A percentile compares a stretch with the other conserved stretches of the same genome.
Evolutionary conservation across 2,797 vertebrate genomes (phyloP).

Genomic region (Pelochelys cantorii): DNA sequence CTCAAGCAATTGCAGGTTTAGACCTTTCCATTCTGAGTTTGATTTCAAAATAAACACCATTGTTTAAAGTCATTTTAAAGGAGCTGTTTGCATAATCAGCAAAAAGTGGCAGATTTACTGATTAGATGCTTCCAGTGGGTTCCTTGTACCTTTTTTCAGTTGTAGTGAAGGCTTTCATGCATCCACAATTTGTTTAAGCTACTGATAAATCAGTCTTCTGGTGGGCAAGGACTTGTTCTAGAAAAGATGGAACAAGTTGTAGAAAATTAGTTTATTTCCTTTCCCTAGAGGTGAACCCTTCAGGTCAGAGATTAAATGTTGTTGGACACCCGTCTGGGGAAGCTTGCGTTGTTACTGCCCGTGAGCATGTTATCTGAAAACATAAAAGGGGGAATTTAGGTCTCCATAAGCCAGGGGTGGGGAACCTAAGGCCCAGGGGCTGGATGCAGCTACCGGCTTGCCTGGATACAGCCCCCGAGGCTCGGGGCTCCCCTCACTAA

Average conservation of each 20-base stretch:
- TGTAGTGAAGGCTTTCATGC: neutral
- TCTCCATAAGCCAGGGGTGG: neutral
- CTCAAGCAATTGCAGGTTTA: neutral
- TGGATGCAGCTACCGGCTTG: no score
- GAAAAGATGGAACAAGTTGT: rapidly evolving
- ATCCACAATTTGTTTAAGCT: neutral
- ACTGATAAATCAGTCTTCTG: neutral
- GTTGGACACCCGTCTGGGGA: neutral
- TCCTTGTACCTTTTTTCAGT: neutral
- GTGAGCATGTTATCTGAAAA: neutral
- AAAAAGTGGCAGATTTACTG: neutral
- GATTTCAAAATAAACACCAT: neutral
- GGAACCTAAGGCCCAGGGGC: no score
- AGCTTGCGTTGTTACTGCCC: neutral
- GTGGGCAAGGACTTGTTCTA: neutral
- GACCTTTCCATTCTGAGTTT: neutral
- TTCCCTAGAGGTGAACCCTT: neutral
- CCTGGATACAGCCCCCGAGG: no score
- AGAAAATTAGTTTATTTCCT: neutral
- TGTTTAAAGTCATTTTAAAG: neutral
- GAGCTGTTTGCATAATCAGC: neutral
- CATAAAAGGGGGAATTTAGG: neutral
- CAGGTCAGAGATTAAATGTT: neutral
- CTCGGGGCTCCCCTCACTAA: no score
- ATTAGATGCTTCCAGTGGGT: neutral